Evolutionary conservation across 2,113 vertebrate species (phyloP), one percentile per base, ranked within the genome.

Genomic region (Pelvicachromis taeniatus): DNA sequence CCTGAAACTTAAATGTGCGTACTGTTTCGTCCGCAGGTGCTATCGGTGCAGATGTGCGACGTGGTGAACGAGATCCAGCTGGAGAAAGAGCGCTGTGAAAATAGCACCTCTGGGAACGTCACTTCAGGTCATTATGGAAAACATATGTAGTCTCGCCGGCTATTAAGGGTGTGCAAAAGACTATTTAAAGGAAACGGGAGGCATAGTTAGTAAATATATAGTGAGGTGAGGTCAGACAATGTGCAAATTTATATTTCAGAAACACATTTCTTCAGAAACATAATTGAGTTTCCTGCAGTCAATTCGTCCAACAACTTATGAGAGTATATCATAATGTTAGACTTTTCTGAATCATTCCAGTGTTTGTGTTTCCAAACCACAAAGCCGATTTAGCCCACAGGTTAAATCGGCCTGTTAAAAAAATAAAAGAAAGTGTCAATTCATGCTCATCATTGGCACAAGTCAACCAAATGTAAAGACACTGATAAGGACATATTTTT

Each of bases 31-130:
- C 78, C 65, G 17, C 93, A 96, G 96, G 93, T 92, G 65, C 33
- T 50, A 1, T 91, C 92, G 1, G 83, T 95, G 87, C 95, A 95
- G 88, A 95, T 95, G 95, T 96, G 96, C 17, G 94, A 96, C 1
- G 88, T 96, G 84, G 87, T 94, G 79, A 96, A 93, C 13, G 95
- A 96, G 88, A 95, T 96, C 9, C 90, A 93, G 80, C 84, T 92
- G 94, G 95, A 96, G 88, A 94, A 40, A 29, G 91, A 94, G 86
- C 93, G 81, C 78, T 96, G 96, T 61, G 92, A 95, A 83, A 94
- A 94, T 50, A 88, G 77, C 89, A 94, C 89, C 50, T 87, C 87
- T 50, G 94, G 91, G 84, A 96, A 96, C 75, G 73, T 95, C 90
- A 95, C 95, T 21, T 93, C 95, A 94, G 96, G 96, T 96, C 75